Percentiles rank a stretch among this genome's conserved stretches.
Conservation (phyloP, 2,113 vertebrate species). For the Urocynchramus pylzowi region DNA sequence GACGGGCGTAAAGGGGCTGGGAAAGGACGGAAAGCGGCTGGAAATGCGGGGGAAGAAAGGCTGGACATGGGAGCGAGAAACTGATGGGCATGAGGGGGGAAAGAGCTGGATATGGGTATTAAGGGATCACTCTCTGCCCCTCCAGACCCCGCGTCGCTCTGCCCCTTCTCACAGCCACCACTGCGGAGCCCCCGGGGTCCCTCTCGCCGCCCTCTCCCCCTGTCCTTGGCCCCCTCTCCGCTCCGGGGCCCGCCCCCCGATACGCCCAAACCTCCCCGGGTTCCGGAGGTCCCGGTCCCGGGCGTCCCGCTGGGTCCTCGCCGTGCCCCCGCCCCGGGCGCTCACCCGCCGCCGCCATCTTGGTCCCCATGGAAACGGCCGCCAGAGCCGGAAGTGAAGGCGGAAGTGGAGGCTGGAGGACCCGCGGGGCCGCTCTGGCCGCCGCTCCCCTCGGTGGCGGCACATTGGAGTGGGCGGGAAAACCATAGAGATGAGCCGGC, state of each 20-base stretch:
- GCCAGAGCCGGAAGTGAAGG: not conserved
- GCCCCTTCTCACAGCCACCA: not conserved
- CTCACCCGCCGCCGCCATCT: not conserved
- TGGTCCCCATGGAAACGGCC: not conserved
- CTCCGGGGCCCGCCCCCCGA: fast-evolving
- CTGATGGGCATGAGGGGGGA: fast-evolving
- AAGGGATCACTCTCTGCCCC: no score
- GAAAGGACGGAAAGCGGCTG: not conserved
- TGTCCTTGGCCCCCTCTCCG: no score
- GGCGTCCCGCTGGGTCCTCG: not conserved
- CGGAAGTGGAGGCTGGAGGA: not conserved
- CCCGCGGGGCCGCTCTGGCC: not conserved
- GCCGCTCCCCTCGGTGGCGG: not conserved
- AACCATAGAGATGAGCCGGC: not conserved
- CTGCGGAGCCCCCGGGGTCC: not conserved
- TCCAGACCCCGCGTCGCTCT: not conserved
- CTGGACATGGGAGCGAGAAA: not conserved
- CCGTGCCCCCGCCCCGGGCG: not conserved
- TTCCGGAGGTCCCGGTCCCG: not conserved
- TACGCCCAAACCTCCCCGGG: fast-evolving
- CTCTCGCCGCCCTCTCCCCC: not conserved
- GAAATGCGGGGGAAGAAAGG: not conserved
- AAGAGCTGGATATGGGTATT: not conserved
- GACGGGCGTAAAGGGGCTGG: not conserved
- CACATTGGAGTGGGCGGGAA: not conserved